Conservation (phyloP, 2,113 vertebrate species). For the Hypocryptadius cinnamomeus region DNA sequence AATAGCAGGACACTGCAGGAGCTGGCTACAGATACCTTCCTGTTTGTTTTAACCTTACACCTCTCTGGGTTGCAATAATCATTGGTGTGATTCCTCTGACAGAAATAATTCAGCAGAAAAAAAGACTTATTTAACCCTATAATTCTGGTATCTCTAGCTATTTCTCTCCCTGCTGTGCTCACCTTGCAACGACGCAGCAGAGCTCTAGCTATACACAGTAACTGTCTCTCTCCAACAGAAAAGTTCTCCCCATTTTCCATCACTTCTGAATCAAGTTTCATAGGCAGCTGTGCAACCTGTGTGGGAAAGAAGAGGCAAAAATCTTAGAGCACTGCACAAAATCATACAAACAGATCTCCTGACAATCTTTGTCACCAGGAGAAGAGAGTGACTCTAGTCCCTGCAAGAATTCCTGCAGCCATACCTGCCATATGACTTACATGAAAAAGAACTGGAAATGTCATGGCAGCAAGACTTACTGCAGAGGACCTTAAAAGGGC, state of each 20-base stretch:
- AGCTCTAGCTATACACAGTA: constrained; percentile 85
- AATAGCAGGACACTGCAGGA: neutral
- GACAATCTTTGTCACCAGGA: neutral
- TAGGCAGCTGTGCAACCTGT: constrained; percentile 86
- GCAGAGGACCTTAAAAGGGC: neutral
- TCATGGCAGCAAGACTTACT: neutral
- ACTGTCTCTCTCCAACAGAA: constrained; percentile 88
- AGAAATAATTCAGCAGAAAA: neutral
- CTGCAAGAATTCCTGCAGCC: neutral
- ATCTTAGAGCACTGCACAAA: neutral
- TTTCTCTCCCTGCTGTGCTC: neutral
- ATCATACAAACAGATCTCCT: neutral
- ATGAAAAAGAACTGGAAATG: neutral
- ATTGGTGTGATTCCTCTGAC: neutral
- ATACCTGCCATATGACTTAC: neutral
- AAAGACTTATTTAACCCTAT: neutral
- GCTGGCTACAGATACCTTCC: neutral
- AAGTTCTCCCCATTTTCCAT: constrained; percentile 94
- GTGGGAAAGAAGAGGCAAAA: neutral
- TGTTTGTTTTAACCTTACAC: neutral
- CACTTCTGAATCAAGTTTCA: constrained; percentile 90
- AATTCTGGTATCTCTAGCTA: neutral
- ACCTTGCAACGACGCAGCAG: constrained; percentile 89
- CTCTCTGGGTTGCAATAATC: neutral
- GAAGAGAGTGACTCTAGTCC: neutral